These are phyloP conservation scores for Petrocephalus zakoni DNA, from an alignment of 2,113 vertebrate genomes.

Conservation along the genomic window DNA sequence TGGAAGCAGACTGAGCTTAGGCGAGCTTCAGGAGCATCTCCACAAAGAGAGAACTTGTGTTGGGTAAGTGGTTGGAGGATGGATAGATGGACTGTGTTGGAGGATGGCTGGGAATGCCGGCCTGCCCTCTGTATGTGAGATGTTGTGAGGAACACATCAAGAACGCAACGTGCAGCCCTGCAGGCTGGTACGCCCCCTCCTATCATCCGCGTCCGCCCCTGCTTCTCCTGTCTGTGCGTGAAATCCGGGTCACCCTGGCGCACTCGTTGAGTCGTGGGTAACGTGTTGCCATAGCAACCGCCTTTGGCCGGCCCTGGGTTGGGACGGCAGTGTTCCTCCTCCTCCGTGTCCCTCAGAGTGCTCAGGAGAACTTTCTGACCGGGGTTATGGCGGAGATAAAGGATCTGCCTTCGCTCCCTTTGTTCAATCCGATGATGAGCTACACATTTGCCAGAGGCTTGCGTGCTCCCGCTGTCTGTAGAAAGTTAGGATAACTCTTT, in stretches of 20 bases:
- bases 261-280: constrained; percentile 82
- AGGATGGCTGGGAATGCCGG: neutral
- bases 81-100: neutral
- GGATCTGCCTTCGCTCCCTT: neutral
- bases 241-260: constrained; percentile 48
- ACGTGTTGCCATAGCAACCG: constrained; percentile 84
- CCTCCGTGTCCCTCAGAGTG: constrained; percentile 67
- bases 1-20: neutral
- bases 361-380: constrained; percentile 66
- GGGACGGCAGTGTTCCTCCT: constrained; percentile 70
- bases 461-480: neutral
- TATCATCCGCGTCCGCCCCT: neutral
- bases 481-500: neutral
- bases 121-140: neutral
- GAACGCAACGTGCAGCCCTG: neutral
- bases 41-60: neutral
- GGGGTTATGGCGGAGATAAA: constrained; percentile 39
- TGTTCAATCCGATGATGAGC: neutral
- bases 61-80: neutral
- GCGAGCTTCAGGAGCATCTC: neutral
- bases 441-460: neutral
- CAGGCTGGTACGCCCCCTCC: neutral
- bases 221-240: neutral
- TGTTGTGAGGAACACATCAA: neutral
- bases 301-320: constrained; percentile 71